Percentiles rank a stretch among this genome's conserved stretches.
These are phyloP conservation scores for Marisa cornuarietis DNA, from an alignment of 1,140 invertebrate genomes.

Conservation along the genomic window DNA sequence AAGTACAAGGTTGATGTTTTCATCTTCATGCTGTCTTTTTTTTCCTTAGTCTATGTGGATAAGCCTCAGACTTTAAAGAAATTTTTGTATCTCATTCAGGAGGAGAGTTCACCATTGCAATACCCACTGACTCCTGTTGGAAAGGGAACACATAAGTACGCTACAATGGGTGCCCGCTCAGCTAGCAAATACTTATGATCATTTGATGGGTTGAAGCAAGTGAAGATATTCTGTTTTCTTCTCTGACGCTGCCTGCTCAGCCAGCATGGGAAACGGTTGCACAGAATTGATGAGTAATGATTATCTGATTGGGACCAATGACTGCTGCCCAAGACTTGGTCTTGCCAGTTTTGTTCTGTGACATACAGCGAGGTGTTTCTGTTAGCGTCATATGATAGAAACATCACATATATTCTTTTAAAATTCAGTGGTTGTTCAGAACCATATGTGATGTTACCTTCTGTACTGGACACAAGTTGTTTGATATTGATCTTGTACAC, in stretches of 20 bases:
- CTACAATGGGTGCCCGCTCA: conserved; percentile 26
- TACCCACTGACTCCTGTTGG: conserved; percentile 5
- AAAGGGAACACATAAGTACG: conserved; percentile 22
- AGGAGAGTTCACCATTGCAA: conserved; percentile 30
- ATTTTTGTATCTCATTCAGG: conserved; percentile 12
- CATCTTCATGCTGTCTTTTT: background rate
- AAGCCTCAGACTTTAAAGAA: background rate
- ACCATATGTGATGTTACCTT: background rate
- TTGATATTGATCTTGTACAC: background rate
- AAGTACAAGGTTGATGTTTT: background rate
- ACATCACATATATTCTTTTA: background rate
- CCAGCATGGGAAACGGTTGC: background rate
- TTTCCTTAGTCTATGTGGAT: background rate
- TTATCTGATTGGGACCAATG: too few relatives aligned
- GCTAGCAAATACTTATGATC: conserved; percentile 28
- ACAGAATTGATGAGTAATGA: background rate
- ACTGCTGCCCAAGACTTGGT: background rate
- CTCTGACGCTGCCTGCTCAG: background rate
- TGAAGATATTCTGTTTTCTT: background rate
- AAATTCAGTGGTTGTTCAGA: background rate
- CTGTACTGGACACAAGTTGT: background rate
- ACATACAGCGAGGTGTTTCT: background rate
- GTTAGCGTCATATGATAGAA: background rate
- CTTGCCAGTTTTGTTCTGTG: background rate
- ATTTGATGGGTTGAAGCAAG: background rate